Percentiles rank a stretch among this genome's conserved stretches.
Conservation (phyloP, 1,140 invertebrate genomes). For the Samia ricini region DNA sequence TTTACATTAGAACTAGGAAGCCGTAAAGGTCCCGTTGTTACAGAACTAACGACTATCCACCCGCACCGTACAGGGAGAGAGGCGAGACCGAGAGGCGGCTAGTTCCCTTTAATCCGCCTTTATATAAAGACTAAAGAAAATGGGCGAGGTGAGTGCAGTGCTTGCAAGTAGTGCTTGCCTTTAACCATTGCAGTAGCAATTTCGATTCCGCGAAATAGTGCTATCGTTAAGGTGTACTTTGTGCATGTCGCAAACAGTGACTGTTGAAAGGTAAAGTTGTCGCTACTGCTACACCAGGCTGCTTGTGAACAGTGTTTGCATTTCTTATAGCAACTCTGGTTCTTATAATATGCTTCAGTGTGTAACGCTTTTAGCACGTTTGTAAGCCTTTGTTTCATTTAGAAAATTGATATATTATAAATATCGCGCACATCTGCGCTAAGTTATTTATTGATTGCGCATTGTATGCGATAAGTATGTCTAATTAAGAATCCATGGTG, state of each 20-base stretch:
- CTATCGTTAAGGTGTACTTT: conserved; percentile 54
- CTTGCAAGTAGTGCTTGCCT: conserved; percentile 66
- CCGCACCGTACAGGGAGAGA: conserved; percentile 65
- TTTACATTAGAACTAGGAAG: conserved; percentile 67
- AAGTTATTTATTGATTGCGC: not conserved
- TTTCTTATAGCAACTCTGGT: conserved; percentile 23
- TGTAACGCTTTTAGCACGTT: not conserved
- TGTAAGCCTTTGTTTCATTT: conserved; percentile 42
- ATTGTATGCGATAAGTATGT: not conserved
- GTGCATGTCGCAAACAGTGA: conserved; percentile 61
- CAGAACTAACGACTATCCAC: conserved; percentile 71
- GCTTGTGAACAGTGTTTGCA: conserved; percentile 47
- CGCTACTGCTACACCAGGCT: conserved; percentile 19
- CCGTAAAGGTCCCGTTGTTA: conserved; percentile 72
- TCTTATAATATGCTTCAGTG: too few species aligned
- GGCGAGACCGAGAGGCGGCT: conserved; percentile 68
- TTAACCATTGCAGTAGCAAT: conserved; percentile 48
- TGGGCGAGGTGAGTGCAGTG: conserved; percentile 76
- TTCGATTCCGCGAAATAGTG: conserved; percentile 38
- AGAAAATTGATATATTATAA: conserved; percentile 22
- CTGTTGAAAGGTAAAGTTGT: conserved; percentile 35
- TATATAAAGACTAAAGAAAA: conserved; percentile 73
- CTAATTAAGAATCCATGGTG: not conserved
- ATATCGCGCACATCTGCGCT: conserved; percentile 24
- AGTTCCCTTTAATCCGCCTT: conserved; percentile 70